A percentile compares a stretch with the other conserved stretches of the same genome.
Conservation (phyloP, 1,140 invertebrate species). For the Nixonia krombeini region DNA sequence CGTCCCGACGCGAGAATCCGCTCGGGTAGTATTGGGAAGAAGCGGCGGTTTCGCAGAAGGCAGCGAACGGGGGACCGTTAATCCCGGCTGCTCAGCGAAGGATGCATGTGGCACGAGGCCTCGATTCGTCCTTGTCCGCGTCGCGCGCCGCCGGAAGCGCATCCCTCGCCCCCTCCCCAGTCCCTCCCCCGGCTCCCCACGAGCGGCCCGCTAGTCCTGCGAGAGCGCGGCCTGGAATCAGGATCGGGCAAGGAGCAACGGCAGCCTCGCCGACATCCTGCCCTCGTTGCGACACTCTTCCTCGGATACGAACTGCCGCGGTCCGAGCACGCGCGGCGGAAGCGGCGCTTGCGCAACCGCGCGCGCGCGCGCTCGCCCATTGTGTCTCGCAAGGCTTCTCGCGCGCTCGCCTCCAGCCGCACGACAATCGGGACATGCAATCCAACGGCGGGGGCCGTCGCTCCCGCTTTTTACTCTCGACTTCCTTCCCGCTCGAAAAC, state of each 20-base stretch:
- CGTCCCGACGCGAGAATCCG: conserved; percentile 43
- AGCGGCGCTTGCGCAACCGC: conserved; percentile 62
- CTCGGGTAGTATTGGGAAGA: conserved; percentile 41
- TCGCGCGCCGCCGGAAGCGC: conserved; percentile 62
- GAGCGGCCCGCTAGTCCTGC: neutral
- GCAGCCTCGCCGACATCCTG: conserved; percentile 69
- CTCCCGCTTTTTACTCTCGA: conserved; percentile 5
- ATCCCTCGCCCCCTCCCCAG: conserved; percentile 48
- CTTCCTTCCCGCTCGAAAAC: neutral
- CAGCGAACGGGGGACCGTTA: conserved; percentile 55
- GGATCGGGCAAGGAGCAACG: conserved; percentile 50
- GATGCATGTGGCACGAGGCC: conserved; percentile 71
- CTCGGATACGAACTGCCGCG: conserved; percentile 51
- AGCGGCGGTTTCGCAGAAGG: too few relatives aligned
- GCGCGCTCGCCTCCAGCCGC: conserved; percentile 49
- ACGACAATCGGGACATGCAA: conserved; percentile 39
- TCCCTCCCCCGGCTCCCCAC: conserved; percentile 11
- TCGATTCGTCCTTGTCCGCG: conserved; percentile 63
- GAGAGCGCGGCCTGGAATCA: conserved; percentile 47
- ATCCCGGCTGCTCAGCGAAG: conserved; percentile 65
- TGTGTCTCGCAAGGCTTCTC: conserved; percentile 61
- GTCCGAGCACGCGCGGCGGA: conserved; percentile 57
- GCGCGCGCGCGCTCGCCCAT: conserved; percentile 64
- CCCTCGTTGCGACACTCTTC: conserved; percentile 59
- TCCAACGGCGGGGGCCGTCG: conserved; percentile 36